Base-by-base conservation (phyloP, 2,888 invertebrate genomes). In the Monoplex corrugatus region DNA sequence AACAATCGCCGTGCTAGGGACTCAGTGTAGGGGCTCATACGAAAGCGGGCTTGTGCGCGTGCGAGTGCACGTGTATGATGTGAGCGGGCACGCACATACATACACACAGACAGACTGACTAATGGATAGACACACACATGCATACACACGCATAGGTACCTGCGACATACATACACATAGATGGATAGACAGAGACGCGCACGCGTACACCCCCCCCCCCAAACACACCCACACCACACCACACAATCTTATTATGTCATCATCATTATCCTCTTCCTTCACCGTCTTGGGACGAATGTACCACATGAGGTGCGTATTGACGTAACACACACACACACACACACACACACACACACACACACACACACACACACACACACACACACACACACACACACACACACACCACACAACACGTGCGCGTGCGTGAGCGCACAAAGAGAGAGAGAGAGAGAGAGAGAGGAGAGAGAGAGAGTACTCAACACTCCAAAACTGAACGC, bases 121-220 rank as follows among this genome's bases (percentile, higher is more conserved):
- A 23, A 68, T n/a, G n/a, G 28, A 68, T n/a, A 68, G 28, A 68
- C 68, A 68, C 68, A 68, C 68, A 68, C 68, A 68, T n/a, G n/a
- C 68, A 68, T n/a, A 68, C 68, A 68, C 68, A 68, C 68, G n/a
- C 2, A 68, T n/a, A 68, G 28, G n/a, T n/a, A 68, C 2, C 23
- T n/a, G n/a, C 68, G 0, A 68, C 68, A 68, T n/a, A 68, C 68
- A 68, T n/a, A n/a, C 3, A 57, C 19, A 57, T 28, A 57, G 57
- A 57, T 28, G 28, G 57, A 57, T 10, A 57, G 57, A 57, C 57
- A 57, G 57, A 57, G 19, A n/a, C n/a, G n/a, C n/a, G n/a, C n/a
- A n/a, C n/a, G n/a, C n/a, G n/a, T n/a, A n/a, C n/a, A n/a, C n/a
- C n/a, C n/a, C n/a, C n/a, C n/a, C n/a, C n/a, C n/a, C n/a, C n/a